phyloP scores from a whole-genome alignment of 2,888 invertebrate species.

The Apodemia zela region DNA sequence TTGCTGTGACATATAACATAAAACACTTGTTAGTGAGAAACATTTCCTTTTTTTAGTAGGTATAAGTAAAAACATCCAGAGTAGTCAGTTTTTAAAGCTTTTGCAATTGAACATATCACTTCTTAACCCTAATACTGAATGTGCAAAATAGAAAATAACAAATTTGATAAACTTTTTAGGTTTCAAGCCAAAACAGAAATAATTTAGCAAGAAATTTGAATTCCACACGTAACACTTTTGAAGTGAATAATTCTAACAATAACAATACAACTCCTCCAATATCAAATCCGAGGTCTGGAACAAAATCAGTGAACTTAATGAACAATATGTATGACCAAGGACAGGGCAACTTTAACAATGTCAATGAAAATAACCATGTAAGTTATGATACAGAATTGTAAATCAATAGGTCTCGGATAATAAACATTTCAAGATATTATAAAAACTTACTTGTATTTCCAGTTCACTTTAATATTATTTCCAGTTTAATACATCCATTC shows the following conservation, averaged over 20 bases:
- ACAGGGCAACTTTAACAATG: constrained; percentile 62
- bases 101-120: too few species aligned
- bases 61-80: too few species aligned
- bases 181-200: constrained; percentile 66
- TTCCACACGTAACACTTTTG: constrained; percentile 66
- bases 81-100: too few species aligned
- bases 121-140: background rate
- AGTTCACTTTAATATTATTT: too few species aligned
- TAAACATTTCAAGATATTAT: too few species aligned
- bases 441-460: too few species aligned
- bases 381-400: constrained; percentile 32
- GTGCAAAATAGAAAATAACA: background rate
- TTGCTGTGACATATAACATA: too few species aligned
- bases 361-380: constrained; percentile 68
- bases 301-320: constrained; percentile 69
- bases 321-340: constrained; percentile 74
- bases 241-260: constrained; percentile 57
- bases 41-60: too few species aligned
- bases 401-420: too few species aligned
- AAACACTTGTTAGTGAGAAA: too few species aligned
- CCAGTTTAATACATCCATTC: too few species aligned
- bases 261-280: constrained; percentile 57
- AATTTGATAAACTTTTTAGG: constrained; percentile 42
- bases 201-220: constrained; percentile 70
- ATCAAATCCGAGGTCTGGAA: constrained; percentile 55